These are phyloP conservation scores for Heterodera schachtii DNA, from an alignment of 1,140 invertebrate genomes.

Conservation along the genomic window DNA sequence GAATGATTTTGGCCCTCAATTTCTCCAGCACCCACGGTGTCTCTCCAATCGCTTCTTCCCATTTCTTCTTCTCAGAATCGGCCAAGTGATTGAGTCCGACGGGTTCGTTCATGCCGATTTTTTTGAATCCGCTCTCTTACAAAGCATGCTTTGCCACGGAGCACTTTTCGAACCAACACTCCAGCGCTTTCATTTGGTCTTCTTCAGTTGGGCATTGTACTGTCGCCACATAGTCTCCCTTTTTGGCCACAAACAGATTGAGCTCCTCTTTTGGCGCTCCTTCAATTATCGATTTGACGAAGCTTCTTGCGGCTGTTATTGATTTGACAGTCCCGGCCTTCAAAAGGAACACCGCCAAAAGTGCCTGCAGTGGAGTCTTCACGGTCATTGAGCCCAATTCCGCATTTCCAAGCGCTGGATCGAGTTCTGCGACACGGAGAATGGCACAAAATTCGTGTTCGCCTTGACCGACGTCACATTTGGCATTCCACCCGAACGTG, in stretches of 20 bases:
- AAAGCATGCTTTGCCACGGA: not conserved
- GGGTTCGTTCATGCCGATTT: not conserved
- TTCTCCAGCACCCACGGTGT: not conserved
- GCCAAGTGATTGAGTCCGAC: not conserved
- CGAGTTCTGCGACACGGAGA: too few relatives aligned
- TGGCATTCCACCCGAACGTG: too few relatives aligned
- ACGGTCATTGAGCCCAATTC: not conserved
- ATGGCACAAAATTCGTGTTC: too few relatives aligned
- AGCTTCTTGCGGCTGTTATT: not conserved
- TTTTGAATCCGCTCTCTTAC: not conserved
- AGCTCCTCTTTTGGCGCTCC: not conserved
- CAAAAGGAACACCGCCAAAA: constrained; percentile 8
- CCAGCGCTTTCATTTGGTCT: not conserved
- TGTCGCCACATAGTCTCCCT: not conserved
- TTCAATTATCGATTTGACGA: constrained; percentile 13
- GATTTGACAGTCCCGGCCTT: not conserved
- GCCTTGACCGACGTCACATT: too few relatives aligned
- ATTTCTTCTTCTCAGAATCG: constrained; percentile 15
- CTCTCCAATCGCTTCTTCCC: not conserved
- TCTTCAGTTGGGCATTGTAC: constrained; percentile 7
- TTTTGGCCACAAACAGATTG: not conserved
- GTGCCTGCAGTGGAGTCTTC: constrained; percentile 4
- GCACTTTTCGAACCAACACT: constrained; percentile 11
- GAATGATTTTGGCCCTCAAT: constrained; percentile 4
- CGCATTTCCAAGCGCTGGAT: too few relatives aligned